A percentile compares a stretch with the other conserved stretches of the same genome.
Conservation (phyloP, 2,888 invertebrate species). For the Ommatoiulus sabulosus region DNA sequence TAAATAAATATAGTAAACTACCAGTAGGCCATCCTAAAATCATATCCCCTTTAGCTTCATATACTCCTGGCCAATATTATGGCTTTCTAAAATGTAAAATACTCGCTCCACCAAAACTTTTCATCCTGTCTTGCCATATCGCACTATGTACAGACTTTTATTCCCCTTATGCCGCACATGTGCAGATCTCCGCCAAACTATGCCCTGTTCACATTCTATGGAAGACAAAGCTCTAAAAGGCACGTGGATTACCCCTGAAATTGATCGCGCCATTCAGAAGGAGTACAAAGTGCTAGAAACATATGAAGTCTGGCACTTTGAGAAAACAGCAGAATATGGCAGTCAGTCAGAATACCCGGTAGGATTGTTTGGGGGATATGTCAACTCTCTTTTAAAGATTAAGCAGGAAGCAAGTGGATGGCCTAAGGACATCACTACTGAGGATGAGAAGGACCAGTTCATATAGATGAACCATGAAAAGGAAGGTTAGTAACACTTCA, state of each 20-base stretch:
- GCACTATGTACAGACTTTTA: not conserved
- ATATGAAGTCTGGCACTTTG: constrained; percentile 52
- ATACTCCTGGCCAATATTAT: constrained; percentile 1
- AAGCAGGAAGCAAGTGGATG: constrained; percentile 47
- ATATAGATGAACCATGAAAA: not conserved
- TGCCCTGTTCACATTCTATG: not conserved
- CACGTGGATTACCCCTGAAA: constrained; percentile 51
- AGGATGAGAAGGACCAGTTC: not conserved
- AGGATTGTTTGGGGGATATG: constrained; percentile 47
- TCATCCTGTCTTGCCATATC: constrained; percentile 35
- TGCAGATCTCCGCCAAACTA: not conserved
- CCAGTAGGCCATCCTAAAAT: too few relatives aligned
- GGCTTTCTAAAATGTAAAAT: constrained; percentile 55
- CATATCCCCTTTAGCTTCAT: too few relatives aligned
- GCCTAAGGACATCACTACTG: not conserved
- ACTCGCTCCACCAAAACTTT: not conserved
- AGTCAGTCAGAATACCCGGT: not conserved
- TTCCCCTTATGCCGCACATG: constrained; percentile 52
- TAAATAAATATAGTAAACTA: too few relatives aligned
- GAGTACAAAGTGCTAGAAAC: not conserved
- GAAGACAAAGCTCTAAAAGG: not conserved
- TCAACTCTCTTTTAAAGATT: not conserved
- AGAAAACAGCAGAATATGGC: not conserved
- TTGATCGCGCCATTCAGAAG: not conserved
- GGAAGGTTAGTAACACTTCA: constrained; percentile 50